A percentile compares a stretch with the other conserved stretches of the same genome.
Evolutionary conservation across 92 coral and sea anemone genomes (phyloP).

Genomic region (Ricordea florida): DNA sequence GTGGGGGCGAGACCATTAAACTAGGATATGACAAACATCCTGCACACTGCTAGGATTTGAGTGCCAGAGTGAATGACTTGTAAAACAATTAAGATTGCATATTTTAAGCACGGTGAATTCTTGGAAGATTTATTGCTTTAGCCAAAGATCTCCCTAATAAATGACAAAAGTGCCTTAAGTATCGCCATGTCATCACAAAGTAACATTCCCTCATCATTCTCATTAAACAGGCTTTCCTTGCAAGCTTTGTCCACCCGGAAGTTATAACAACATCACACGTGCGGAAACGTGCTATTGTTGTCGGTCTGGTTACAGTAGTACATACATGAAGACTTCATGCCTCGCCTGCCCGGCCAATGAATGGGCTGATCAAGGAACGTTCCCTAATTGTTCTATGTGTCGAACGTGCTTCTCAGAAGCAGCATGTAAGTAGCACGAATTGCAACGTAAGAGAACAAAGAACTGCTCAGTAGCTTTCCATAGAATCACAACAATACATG

Average conservation of each 20-base stretch:
- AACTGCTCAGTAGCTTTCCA: not conserved
- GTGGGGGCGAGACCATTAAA: no score
- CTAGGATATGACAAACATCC: no score
- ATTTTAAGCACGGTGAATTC: no score
- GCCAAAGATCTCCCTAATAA: no score
- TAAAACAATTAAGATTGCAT: no score
- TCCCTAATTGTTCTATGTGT: conserved; percentile 88
- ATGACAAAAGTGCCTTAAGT: not conserved
- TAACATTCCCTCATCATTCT: no score
- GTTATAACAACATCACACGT: conserved; percentile 82
- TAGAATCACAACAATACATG: no score
- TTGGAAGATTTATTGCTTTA: no score
- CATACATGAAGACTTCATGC: conserved; percentile 90
- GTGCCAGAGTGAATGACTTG: no score
- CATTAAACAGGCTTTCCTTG: conserved; percentile 80
- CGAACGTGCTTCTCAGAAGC: conserved; percentile 69
- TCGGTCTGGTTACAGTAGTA: conserved; percentile 92
- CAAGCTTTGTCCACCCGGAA: conserved; percentile 92
- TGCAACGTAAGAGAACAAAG: no score
- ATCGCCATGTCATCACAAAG: no score
- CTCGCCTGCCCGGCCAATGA: conserved; percentile 80
- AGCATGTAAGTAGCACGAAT: conserved; percentile 69
- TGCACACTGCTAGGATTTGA: no score
- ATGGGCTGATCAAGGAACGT: conserved; percentile 79
- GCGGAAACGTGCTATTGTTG: conserved; percentile 94